Evolutionary conservation across 2,888 invertebrate species (phyloP), one percentile per base, ranked within the genome.

Genomic region (Tridacna gigas): DNA sequence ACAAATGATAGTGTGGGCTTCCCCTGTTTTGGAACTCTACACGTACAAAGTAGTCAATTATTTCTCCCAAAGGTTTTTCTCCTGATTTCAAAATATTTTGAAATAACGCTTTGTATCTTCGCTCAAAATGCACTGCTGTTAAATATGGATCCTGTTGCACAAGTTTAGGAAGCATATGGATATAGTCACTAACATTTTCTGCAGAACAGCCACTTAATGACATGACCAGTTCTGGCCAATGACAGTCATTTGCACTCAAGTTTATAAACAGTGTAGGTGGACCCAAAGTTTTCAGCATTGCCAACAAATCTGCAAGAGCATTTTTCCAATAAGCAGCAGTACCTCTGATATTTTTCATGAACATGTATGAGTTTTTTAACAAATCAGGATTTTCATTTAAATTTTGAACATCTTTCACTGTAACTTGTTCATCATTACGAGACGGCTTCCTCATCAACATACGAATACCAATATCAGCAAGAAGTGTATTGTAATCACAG

Each of bases 21-120:
- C 75, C 63, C 25, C 84, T 60, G 56, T 80, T 84, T 48, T 84
- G 80, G 74, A 80, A 84, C 47, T 84, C 80, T 0, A 84, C 76
- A 20, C 79, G 37, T 20, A 25, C 75, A 74, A 84, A 84, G 63
- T 77, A 84, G 37, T 84, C 81, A 20, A 51, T 20, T 26, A 81
- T 63, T 66, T 73, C 61, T 15, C 81, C 79, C 5, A 82, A 51
- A 56, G 84, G 84, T 28, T 79, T 63, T 60, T 48, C 15, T 45
- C 37, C 48, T 18, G 61, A n/a, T 37, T 66, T 45, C 20, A 84
- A 65, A 69, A 82, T 66, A 73, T 56, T 22, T 66, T 78, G 74
- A 51, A 84, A 47, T 60, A 84, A 60, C n/a, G 79, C 73, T 25
- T 60, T 69, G 69, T 67, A 84, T 26, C 77, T 26, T 22, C 79